Base-by-base conservation (phyloP, 2,113 vertebrate species). In the Vimba vimba region DNA sequence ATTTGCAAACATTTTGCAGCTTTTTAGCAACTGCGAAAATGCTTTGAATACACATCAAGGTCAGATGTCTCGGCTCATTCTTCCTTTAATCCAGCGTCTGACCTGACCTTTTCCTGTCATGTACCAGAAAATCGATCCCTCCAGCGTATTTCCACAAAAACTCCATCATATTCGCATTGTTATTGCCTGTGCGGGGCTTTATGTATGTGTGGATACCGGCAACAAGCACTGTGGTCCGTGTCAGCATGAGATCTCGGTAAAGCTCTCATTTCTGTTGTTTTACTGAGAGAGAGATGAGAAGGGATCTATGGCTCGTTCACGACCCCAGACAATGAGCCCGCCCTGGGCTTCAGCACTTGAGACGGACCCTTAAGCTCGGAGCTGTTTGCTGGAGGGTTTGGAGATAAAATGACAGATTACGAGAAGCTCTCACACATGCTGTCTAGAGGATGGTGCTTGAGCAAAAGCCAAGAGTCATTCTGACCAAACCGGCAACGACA, bases 341-440 rank as follows among this genome's bases (percentile, higher is more conserved):
- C 47, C 83, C 83, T 77, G 45, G 83, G 73, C 59, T 55, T 43
- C 39, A 68, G 62, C 79, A 69, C 83, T 82, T 77, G 60, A 77
- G 79, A 85, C 4, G 12, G 78, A 68, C 57, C 71, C 77, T 75
- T 47, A 83, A 30, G 59, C 62, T 11, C 39, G 36, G 27, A 60
- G 50, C 36, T 69, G 64, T 27, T 81, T 79, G 45, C 13, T 75
- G 69, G 36, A 59, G 62, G 77, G 77, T 25, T 85, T 85, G 78
- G 43, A 85, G 47, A 75, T 79, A 43, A 76, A 62, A 45, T 59
- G 64, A 13, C 81, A 50, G 76, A 68, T 85, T 50, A 64, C 1
- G 13, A 66, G 43, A 66, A 64, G 59, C 59, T 64, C 39, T 64
- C 7, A 10, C 13, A 64, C 9, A 45, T n/a, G n/a, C 79, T 27